A percentile compares a stretch with the other conserved stretches of the same genome.
Evolutionary conservation across 2,797 vertebrate genomes (phyloP).

Genomic region (Cheracebus regulus): DNA sequence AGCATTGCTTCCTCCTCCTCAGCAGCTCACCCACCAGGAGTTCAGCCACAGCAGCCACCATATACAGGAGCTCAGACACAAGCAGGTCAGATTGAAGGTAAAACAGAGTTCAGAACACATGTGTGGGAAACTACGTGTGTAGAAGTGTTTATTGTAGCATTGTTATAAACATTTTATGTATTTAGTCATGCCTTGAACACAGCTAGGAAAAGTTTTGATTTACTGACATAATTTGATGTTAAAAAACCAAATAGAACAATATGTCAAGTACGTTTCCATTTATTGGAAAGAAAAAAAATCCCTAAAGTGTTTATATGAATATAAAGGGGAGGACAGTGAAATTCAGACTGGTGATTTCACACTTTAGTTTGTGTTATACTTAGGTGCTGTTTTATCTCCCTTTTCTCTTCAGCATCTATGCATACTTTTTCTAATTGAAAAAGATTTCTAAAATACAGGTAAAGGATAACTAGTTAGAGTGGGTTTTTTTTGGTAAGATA

Average conservation of each 20-base stretch:
- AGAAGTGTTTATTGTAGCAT: not conserved
- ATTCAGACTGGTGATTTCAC: not conserved
- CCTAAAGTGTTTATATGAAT: not conserved
- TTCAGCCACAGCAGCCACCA: conserved; percentile 90
- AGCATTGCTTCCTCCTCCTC: conserved; percentile 98
- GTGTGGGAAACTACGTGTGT: not conserved
- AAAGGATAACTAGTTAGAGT: not conserved
- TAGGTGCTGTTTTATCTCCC: not conserved
- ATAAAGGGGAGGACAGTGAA: not conserved
- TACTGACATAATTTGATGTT: not conserved
- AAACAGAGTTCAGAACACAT: conserved; percentile 64
- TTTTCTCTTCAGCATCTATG: not conserved
- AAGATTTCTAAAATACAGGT: conserved; percentile 3
- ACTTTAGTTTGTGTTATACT: not conserved
- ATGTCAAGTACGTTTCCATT: not conserved
- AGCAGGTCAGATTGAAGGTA: conserved; percentile 94
- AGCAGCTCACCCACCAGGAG: conserved; percentile 92
- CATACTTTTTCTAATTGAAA: conserved; percentile 50
- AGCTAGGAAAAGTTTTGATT: not conserved
- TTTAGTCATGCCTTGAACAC: not conserved
- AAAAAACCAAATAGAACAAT: not conserved
- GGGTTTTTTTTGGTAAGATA: not conserved
- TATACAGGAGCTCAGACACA: conserved; percentile 93
- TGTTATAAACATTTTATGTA: not conserved
- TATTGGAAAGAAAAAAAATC: not conserved